phyloP scores from a whole-genome alignment of 2,113 vertebrate genomes.

The Cinclus cinclus region DNA sequence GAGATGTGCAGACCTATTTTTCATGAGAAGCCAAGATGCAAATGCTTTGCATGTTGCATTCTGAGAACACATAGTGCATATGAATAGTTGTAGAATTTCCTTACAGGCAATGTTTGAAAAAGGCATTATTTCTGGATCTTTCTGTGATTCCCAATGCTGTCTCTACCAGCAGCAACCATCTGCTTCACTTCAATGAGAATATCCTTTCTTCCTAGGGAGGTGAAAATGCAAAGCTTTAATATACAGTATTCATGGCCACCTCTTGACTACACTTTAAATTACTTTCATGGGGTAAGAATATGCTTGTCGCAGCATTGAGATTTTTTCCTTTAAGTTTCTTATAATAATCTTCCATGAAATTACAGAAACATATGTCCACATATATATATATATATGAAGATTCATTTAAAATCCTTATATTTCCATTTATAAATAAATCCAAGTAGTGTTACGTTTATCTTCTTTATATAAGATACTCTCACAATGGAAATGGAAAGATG shows the following conservation, averaged over 20 bases:
- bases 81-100: neutral
- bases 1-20: neutral
- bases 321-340: neutral
- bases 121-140: neutral
- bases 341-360: neutral
- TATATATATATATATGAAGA: neutral
- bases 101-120: neutral
- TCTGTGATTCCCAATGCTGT: neutral
- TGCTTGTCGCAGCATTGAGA: neutral
- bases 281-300: neutral
- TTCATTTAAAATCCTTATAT: neutral
- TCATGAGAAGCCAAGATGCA: neutral
- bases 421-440: neutral
- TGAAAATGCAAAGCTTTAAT: neutral
- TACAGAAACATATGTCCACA: neutral
- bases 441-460: rapidly evolving
- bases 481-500: neutral
- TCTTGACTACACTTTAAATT: neutral
- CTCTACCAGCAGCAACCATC: neutral
- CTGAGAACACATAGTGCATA: neutral
- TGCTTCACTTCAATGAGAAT: neutral
- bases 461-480: neutral
- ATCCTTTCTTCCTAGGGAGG: neutral
- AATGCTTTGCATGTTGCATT: neutral
- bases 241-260: neutral